Evolutionary conservation across 2,113 vertebrate genomes (phyloP), one percentile per base, ranked within the genome.

Genomic region (Zingel zingel): DNA sequence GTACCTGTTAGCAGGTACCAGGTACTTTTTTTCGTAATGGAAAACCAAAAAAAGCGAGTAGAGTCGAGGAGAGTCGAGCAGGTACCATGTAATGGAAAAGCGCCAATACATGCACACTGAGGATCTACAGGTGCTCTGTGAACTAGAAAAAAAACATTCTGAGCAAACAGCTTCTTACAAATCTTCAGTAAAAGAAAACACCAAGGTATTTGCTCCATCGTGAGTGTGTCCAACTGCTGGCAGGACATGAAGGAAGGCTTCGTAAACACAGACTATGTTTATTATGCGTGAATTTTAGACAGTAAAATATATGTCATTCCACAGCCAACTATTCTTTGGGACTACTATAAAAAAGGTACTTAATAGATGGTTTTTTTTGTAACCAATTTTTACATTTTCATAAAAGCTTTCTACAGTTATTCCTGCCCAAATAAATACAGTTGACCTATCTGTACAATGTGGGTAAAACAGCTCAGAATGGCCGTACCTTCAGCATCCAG

Each of bases 401-500:
- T 14, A 30, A 36, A n/a, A 19, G 11, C 16, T 21, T 56, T 67
- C 18, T 27, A 33, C 16, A 65, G 12, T 59, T 10, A 39, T 61
- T 70, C 11, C 4, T 19, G 16, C 27, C 7, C 14, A 77, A 27
- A 69, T 39, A 51, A 58, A 54, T 47, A 47, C 36, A 66, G 36
- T 1, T 16, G 51, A 25, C 1, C 8, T 25, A 16, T 36, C 2
- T 16, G 54, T 30, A 15, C 43, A 67, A 18, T 9, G 18, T 18
- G 13, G 18, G 14, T 50, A 45, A 53, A 68, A 25, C 16, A 2
- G 19, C 15, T 27, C 25, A 39, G 11, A 39, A 43, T 12, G 36
- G 8, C 1, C 5, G 53, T 95, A 99, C 98, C 98, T 98, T 99
- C 98, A 77, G 98, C 95, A 91, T 99, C 98, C 88, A 99, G 93